Base-by-base conservation (phyloP, 2,888 invertebrate genomes). In the Scaptomyza polygonia region DNA sequence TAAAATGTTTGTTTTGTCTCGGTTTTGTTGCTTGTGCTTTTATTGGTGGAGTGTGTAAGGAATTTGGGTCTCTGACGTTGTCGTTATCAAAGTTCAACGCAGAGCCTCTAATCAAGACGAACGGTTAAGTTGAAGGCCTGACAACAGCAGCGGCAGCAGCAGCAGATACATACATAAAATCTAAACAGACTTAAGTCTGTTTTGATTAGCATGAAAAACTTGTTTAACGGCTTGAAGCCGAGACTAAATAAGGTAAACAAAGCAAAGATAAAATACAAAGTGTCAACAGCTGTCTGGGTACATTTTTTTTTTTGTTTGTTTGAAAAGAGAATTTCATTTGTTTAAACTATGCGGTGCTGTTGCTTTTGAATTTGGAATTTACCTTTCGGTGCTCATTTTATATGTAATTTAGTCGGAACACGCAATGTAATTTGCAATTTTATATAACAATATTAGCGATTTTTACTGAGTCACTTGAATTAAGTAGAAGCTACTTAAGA, bases 381-480 rank as follows among this genome's bases (percentile, higher is more conserved):
- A 82, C 81, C 81, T 82, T 67, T 82, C 65, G 85, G 45, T 82
- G 49, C 42, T 72, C 81, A 82, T 81, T 78, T 75, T 72, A 67
- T 21, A 54, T 32, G 42, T 61, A 67, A 83, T 83, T 65, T 59
- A 77, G 34, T 66, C 51, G 16, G 45, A 61, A 49, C 67, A 71
- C 72, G 74, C 68, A 54, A 48, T 6, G 56, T 39, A 59, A 73
- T 43, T 51, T 47, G 25, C 27, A 57, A 48, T 12, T 12, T 84
- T 78, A 74, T 84, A 30, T 69, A 84, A 86, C 30, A 30, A 8
- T 14, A 12, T 56, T 36, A 45, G 27, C 45, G 29, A 14, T 36
- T 36, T 8, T 7, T 36, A 1, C 64, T 25, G 43, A 67, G 29
- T 21, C 55, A 59, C 72, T 56, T 58, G 65, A 71, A 29, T 62